A percentile compares a stretch with the other conserved stretches of the same genome.
These are phyloP conservation scores for Hypercompe scribonia DNA, from an alignment of 2,888 invertebrate species.

Conservation along the genomic window DNA sequence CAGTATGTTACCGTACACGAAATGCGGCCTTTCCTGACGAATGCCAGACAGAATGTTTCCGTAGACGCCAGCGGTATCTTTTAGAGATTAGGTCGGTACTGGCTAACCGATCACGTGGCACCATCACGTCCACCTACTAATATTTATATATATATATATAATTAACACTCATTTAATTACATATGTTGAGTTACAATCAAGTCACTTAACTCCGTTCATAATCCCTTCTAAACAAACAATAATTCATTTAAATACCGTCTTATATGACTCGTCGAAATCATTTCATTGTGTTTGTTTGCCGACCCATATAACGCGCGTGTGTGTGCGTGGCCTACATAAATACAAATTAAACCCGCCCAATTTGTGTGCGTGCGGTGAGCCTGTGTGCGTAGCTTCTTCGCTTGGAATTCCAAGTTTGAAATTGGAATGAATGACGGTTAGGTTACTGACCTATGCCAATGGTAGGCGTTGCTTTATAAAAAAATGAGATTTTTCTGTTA, in stretches of 20 bases:
- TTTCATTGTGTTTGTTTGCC: slow-evolving; percentile 66
- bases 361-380: slow-evolving; percentile 68
- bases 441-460: slow-evolving; percentile 83
- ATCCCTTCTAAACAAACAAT: slow-evolving; percentile 42
- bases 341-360: slow-evolving; percentile 72
- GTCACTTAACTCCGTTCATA: neutral
- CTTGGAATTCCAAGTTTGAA: slow-evolving; percentile 83
- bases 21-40: slow-evolving; percentile 43
- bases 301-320: slow-evolving; percentile 71
- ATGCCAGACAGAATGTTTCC: slow-evolving; percentile 47
- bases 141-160: neutral
- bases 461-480: slow-evolving; percentile 38
- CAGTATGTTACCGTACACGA: slow-evolving; percentile 40
- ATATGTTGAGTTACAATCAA: neutral
- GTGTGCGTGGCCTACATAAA: slow-evolving; percentile 82
- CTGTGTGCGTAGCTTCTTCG: slow-evolving; percentile 80
- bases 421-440: slow-evolving; percentile 84
- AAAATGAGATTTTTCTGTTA: slow-evolving; percentile 19
- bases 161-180: neutral
- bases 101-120: slow-evolving; percentile 33
- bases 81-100: slow-evolving; percentile 44
- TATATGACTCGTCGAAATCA: slow-evolving; percentile 58
- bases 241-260: slow-evolving; percentile 47
- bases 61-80: slow-evolving; percentile 42
- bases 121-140: slow-evolving; percentile 28